Evolutionary conservation across 2,888 invertebrate genomes (phyloP).

Genomic region (Rhamnusium bicolor): DNA sequence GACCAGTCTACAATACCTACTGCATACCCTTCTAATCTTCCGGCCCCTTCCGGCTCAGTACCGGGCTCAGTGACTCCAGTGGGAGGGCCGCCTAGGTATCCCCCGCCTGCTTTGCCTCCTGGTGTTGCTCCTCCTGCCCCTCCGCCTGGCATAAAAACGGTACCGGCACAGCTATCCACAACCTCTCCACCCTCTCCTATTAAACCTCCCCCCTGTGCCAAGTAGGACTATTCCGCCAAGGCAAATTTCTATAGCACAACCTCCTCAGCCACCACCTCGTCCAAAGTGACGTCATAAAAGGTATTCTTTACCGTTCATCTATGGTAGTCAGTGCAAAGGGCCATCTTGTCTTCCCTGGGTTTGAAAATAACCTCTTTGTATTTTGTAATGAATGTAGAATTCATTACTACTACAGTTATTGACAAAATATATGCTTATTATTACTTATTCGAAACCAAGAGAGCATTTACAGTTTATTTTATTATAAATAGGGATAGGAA

Average conservation of each 20-base stretch:
- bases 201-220: conserved; percentile 75
- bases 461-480: too few relatives aligned
- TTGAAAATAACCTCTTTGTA: conserved; percentile 41
- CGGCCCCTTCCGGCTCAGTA: conserved; percentile 55
- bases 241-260: conserved; percentile 69
- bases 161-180: conserved; percentile 64
- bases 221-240: conserved; percentile 73
- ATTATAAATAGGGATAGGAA: too few relatives aligned
- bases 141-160: conserved; percentile 63
- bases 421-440: not conserved
- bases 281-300: conserved; percentile 68
- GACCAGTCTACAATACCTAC: conserved; percentile 34
- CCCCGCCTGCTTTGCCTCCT: conserved; percentile 68
- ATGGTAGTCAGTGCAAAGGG: conserved; percentile 65
- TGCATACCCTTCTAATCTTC: conserved; percentile 40
- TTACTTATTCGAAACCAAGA: too few relatives aligned
- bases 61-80: conserved; percentile 66
- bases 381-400: not conserved
- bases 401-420: not conserved
- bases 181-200: conserved; percentile 49
- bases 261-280: conserved; percentile 69
- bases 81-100: conserved; percentile 68
- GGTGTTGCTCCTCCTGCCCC: conserved; percentile 68
- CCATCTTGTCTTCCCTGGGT: conserved; percentile 69
- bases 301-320: conserved; percentile 67